Conservation (phyloP, 64 coral and sea anemone genomes). For the Pocillopora damicornis region DNA sequence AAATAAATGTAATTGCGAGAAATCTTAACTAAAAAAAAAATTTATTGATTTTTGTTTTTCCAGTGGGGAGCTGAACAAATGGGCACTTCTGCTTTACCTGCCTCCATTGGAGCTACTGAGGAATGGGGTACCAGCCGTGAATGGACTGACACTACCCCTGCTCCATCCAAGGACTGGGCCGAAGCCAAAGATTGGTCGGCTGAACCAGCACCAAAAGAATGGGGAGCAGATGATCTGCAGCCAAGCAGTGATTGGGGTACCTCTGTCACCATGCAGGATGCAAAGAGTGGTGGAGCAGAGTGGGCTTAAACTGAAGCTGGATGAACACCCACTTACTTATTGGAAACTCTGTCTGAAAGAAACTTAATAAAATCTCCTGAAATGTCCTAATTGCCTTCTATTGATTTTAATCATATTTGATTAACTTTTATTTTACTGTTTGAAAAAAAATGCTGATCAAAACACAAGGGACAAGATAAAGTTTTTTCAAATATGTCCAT, state of each 20-base stretch:
- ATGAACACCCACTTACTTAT: not conserved
- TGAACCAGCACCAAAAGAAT: constrained; percentile 29
- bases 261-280: constrained; percentile 42
- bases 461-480: no score
- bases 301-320: not conserved
- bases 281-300: constrained; percentile 6
- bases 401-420: no score
- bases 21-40: no score
- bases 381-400: not conserved
- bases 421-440: no score
- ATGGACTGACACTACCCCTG: not conserved
- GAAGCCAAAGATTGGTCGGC: constrained; percentile 18
- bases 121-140: not conserved
- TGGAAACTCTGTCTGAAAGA: not conserved
- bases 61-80: constrained; percentile 77
- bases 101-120: not conserved
- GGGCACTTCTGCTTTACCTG: not conserved
- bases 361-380: not conserved
- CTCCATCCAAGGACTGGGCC: constrained; percentile 22
- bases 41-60: not conserved
- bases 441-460: no score
- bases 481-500: no score
- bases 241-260: constrained; percentile 56
- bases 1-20: no score
- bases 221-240: constrained; percentile 37